A percentile compares a stretch with the other conserved stretches of the same genome.
Evolutionary conservation across 2,888 invertebrate species (phyloP).

Genomic region (Machimus rusticus): DNA sequence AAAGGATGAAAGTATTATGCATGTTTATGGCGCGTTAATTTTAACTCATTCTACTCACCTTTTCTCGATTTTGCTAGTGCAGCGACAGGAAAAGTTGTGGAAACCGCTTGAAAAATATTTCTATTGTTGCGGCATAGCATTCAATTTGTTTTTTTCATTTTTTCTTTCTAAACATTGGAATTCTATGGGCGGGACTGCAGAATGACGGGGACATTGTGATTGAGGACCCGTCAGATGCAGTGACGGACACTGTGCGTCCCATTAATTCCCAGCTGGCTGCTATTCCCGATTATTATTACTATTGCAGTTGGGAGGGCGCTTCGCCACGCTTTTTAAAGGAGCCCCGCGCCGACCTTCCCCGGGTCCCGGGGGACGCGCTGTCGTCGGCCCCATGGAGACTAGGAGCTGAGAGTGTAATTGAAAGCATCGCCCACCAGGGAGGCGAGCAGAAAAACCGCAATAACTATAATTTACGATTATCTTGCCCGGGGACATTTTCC

Average conservation of each 20-base stretch:
- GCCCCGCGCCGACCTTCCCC: background rate
- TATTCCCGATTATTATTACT: background rate
- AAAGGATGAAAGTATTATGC: background rate
- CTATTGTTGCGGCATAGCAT: background rate
- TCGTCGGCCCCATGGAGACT: background rate
- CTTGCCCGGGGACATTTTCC: constrained; percentile 27
- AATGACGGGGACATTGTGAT: background rate
- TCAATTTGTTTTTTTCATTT: background rate
- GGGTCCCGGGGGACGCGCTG: background rate
- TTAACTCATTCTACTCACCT: background rate
- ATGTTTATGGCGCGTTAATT: background rate
- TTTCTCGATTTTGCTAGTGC: background rate
- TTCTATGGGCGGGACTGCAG: background rate
- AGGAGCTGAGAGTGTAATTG: constrained; percentile 23
- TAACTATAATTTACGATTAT: constrained; percentile 39
- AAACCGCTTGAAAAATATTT: background rate
- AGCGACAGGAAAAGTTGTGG: background rate
- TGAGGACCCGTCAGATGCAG: background rate
- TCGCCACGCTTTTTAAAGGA: background rate
- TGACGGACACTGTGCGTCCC: background rate
- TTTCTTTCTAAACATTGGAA: background rate
- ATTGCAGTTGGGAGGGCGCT: background rate
- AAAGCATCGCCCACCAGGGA: constrained; percentile 14
- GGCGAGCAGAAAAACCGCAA: constrained; percentile 26
- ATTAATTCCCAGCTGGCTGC: background rate